A percentile compares a stretch with the other conserved stretches of the same genome.
phyloP scores from a whole-genome alignment of 1,140 invertebrate species.

The Drosophila yakuba region DNA sequence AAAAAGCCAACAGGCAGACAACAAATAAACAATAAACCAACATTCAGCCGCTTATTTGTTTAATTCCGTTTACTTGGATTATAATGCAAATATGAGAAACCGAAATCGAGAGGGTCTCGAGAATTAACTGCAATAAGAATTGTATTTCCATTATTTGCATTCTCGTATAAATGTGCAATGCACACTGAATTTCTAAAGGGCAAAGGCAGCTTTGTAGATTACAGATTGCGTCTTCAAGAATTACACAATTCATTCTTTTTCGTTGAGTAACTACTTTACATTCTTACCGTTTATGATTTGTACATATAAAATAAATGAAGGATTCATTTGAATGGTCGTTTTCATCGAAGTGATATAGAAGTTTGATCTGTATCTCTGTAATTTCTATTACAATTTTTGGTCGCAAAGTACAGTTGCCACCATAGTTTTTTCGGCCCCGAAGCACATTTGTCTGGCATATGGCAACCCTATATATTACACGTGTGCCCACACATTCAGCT shows the following conservation, averaged over 20 bases:
- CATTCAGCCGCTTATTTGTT: constrained; percentile 55
- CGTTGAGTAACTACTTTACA: too few species aligned
- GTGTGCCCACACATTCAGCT: constrained; percentile 2
- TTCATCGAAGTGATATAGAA: too few species aligned
- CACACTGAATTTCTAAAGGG: constrained; percentile 4
- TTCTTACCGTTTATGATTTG: too few species aligned
- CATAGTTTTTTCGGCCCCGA: constrained; percentile 4
- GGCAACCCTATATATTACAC: neutral
- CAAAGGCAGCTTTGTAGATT: neutral
- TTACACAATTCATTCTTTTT: neutral
- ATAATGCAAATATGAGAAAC: constrained; percentile 16
- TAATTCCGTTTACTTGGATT: constrained; percentile 43
- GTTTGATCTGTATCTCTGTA: too few species aligned
- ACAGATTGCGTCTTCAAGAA: neutral
- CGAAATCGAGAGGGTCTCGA: constrained; percentile 2
- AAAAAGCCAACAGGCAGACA: constrained; percentile 45
- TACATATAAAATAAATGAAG: too few species aligned
- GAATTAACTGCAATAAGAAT: constrained; percentile 25
- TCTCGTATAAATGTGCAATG: constrained; percentile 1
- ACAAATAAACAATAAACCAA: constrained; percentile 5
- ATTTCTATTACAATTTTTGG: neutral
- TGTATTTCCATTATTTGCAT: constrained; percentile 19
- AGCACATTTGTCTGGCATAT: neutral
- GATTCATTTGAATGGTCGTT: too few species aligned
- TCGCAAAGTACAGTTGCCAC: constrained; percentile 23